These are phyloP conservation scores for Ctenicera cuprea DNA, from an alignment of 2,888 invertebrate species.

Conservation along the genomic window DNA sequence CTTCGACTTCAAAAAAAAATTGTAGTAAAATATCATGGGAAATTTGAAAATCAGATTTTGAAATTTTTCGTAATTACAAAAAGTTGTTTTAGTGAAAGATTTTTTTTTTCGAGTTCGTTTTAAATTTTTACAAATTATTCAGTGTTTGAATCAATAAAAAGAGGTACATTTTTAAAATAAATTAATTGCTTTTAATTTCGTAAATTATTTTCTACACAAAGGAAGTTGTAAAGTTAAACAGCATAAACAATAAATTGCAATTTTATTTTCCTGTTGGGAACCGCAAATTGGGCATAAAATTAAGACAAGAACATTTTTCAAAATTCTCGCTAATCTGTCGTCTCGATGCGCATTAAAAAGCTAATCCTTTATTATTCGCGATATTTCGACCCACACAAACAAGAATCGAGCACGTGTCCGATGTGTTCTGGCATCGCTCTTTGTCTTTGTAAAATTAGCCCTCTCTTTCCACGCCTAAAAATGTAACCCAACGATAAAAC, in stretches of 20 bases:
- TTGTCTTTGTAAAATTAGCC: slow-evolving; percentile 31
- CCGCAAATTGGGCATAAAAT: slow-evolving; percentile 24
- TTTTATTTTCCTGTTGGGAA: slow-evolving; percentile 6
- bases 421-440: slow-evolving; percentile 22
- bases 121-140: too few relatives aligned
- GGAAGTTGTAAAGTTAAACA: neutral
- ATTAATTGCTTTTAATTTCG: too few relatives aligned
- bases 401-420: slow-evolving; percentile 47
- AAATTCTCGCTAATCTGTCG: slow-evolving; percentile 23
- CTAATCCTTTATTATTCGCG: slow-evolving; percentile 31
- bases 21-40: slow-evolving; percentile 16
- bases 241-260: slow-evolving; percentile 6
- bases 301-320: slow-evolving; percentile 24
- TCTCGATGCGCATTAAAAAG: slow-evolving; percentile 18
- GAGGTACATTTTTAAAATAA: too few relatives aligned
- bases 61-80: too few relatives aligned
- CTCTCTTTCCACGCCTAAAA: slow-evolving; percentile 37
- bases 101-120: too few relatives aligned
- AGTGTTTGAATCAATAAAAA: too few relatives aligned
- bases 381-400: slow-evolving; percentile 38
- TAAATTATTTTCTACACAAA: neutral
- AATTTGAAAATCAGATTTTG: neutral
- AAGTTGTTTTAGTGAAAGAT: too few relatives aligned
- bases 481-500: slow-evolving; percentile 41
- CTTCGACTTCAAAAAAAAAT: slow-evolving; percentile 44